Evolutionary conservation across 2,888 invertebrate species (phyloP).

Genomic region (Diadegma fenestrale): DNA sequence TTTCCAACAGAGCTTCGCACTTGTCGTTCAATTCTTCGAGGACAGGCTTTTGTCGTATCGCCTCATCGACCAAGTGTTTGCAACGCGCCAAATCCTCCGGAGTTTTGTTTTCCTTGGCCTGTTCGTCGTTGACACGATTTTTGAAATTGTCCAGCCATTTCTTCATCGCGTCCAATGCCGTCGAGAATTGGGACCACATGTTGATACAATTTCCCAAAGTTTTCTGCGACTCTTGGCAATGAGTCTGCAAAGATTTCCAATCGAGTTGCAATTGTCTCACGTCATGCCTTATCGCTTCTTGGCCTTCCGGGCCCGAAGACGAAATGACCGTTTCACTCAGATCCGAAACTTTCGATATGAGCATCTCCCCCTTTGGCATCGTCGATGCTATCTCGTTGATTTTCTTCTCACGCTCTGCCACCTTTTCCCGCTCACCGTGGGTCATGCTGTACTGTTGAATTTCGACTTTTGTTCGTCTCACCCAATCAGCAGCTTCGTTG

Average conservation of each 20-base stretch:
- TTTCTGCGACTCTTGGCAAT: constrained; percentile 92
- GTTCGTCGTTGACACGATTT: constrained; percentile 88
- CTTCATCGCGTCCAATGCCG: constrained; percentile 90
- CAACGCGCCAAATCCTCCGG: constrained; percentile 92
- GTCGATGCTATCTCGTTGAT: constrained; percentile 89
- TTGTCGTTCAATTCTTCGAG: constrained; percentile 94
- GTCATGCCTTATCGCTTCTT: constrained; percentile 92
- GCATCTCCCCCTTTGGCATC: constrained; percentile 90
- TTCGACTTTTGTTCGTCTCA: constrained; percentile 92
- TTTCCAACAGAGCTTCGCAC: constrained; percentile 94
- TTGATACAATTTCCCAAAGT: constrained; percentile 91
- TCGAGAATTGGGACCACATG: constrained; percentile 93
- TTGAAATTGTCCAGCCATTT: constrained; percentile 91
- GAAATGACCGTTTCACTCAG: constrained; percentile 91
- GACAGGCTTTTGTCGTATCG: constrained; percentile 90
- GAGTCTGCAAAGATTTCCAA: constrained; percentile 92
- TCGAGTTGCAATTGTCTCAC: constrained; percentile 92
- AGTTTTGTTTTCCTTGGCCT: constrained; percentile 90
- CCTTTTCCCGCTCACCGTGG: constrained; percentile 93
- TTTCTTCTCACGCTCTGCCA: constrained; percentile 91
- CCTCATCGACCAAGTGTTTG: constrained; percentile 91
- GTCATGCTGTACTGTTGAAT: constrained; percentile 94
- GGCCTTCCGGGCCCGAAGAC: constrained; percentile 93
- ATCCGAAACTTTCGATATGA: constrained; percentile 91
- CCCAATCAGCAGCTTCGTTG: constrained; percentile 94